Evolutionary conservation across 2,797 vertebrate genomes (phyloP).

Genomic region (Eupleurogrammus muticus): DNA sequence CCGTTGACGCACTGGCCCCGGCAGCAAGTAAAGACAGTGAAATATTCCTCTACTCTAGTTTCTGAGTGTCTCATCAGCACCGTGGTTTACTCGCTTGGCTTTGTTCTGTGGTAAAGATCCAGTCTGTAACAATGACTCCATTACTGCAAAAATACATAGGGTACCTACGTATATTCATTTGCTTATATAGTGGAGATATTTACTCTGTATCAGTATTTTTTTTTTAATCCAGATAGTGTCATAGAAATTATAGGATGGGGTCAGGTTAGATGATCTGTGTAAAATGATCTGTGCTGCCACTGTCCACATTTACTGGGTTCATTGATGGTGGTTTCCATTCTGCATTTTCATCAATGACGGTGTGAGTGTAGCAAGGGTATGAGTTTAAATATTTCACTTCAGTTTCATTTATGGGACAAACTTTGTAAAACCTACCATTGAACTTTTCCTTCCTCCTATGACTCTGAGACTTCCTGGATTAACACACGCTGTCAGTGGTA

Average conservation of each 20-base stretch:
- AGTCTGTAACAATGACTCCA: constrained; percentile 8
- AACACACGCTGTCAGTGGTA: background rate
- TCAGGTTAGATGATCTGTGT: background rate
- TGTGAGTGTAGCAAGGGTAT: too few relatives aligned
- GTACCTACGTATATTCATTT: too few relatives aligned
- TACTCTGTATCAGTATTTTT: too few relatives aligned
- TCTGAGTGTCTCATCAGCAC: constrained; percentile 14
- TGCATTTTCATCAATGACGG: too few relatives aligned
- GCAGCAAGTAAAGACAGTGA: constrained; percentile 11
- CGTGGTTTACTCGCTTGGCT: constrained; percentile 34
- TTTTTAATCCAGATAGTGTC: too few relatives aligned
- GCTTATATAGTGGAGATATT: too few relatives aligned
- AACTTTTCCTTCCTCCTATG: background rate
- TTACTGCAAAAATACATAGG: too few relatives aligned
- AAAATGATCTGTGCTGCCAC: too few relatives aligned
- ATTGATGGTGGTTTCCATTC: too few relatives aligned
- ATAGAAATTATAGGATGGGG: background rate
- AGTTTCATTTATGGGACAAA: too few relatives aligned
- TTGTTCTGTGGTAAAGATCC: constrained; percentile 40
- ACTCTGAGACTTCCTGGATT: background rate
- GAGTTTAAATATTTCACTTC: too few relatives aligned
- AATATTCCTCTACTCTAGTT: constrained; percentile 8
- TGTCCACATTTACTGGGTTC: background rate
- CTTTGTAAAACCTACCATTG: background rate
- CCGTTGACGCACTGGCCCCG: constrained; percentile 8